Evolutionary conservation across 2,113 vertebrate genomes (phyloP).

Genomic region (Neomonachus schauinslandi): DNA sequence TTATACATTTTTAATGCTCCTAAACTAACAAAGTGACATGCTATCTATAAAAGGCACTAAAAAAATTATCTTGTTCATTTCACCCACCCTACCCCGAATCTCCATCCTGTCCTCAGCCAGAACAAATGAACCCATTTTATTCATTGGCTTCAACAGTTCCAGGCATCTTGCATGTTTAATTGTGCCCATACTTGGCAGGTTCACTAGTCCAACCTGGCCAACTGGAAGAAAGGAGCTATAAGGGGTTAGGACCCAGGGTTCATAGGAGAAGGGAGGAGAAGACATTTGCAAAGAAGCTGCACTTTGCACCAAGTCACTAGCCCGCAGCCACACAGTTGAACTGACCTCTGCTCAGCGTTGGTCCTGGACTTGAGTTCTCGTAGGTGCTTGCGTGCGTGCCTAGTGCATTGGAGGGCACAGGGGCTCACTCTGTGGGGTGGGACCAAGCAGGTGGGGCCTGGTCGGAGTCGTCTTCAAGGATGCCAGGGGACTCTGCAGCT

Average conservation of each 20-base stretch:
- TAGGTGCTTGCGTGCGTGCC: neutral
- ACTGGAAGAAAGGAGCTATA: neutral
- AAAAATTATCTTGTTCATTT: slow-evolving; percentile 6
- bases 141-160: neutral
- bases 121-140: neutral
- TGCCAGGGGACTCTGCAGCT: neutral
- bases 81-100: neutral
- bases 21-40: slow-evolving; percentile 74
- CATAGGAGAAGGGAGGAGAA: neutral
- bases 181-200: neutral
- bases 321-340: neutral
- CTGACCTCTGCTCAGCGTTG: neutral
- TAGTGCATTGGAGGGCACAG: too few species aligned
- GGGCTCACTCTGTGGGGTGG: neutral
- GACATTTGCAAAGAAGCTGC: neutral
- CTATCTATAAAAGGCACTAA: slow-evolving; percentile 53
- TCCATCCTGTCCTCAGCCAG: neutral
- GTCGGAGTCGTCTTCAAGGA: neutral
- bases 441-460: neutral
- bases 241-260: neutral
- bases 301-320: neutral
- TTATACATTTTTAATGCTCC: slow-evolving; percentile 76
- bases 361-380: neutral
- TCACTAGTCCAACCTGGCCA: neutral
- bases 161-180: neutral